Conservation (phyloP, 2,797 vertebrate genomes). For the Coccyzus lansbergi region DNA sequence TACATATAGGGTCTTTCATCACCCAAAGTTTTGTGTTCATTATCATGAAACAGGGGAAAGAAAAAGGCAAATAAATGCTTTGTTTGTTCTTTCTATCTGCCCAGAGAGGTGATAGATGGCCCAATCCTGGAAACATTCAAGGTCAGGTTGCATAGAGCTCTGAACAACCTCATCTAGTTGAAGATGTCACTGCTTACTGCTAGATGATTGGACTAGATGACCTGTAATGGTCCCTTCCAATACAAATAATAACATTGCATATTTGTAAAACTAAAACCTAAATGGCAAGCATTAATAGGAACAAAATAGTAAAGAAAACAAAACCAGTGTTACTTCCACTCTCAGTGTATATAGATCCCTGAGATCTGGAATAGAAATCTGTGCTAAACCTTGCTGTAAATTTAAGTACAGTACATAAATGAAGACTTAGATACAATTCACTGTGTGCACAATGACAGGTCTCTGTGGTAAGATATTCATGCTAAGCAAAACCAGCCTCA, state of each 20-base stretch:
- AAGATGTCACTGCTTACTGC: too few relatives aligned
- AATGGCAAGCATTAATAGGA: background rate
- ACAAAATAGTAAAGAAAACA: conserved; percentile 26
- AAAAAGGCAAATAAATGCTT: background rate
- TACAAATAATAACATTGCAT: background rate
- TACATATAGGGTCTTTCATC: background rate
- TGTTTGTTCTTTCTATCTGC: background rate
- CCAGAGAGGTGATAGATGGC: too few relatives aligned
- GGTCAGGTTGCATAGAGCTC: too few relatives aligned
- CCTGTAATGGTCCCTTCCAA: too few relatives aligned
- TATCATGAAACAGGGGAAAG: background rate
- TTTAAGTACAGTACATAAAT: background rate
- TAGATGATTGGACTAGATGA: too few relatives aligned
- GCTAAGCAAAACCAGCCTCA: background rate
- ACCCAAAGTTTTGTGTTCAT: background rate
- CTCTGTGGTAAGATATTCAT: background rate
- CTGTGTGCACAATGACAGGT: background rate
- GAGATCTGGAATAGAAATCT: background rate
- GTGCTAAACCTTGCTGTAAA: background rate
- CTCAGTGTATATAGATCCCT: background rate
- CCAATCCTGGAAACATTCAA: too few relatives aligned
- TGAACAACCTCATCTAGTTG: too few relatives aligned
- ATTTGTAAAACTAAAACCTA: background rate
- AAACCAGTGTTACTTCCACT: background rate
- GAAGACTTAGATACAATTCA: background rate